phyloP scores from a whole-genome alignment of 2,888 invertebrate genomes.

The Himalopsyche tibetana region DNA sequence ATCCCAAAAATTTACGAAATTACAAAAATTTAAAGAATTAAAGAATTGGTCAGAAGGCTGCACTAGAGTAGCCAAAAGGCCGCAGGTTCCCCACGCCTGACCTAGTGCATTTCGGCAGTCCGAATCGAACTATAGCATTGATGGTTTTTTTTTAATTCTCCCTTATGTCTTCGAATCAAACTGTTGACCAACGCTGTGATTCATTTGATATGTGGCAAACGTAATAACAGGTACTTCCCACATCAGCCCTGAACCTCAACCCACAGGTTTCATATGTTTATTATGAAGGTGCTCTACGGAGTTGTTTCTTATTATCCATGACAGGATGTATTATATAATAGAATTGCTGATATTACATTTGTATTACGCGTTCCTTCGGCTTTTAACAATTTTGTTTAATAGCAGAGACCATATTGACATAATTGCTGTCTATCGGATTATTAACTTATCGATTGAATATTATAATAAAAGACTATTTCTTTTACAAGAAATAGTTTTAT shows the following conservation, averaged over 20 bases:
- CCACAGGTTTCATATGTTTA: conserved; percentile 50
- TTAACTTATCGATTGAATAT: not conserved
- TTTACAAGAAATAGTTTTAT: too few relatives aligned
- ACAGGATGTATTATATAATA: not conserved
- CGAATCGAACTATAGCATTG: too few relatives aligned
- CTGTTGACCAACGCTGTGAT: not conserved
- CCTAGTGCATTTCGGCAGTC: too few relatives aligned
- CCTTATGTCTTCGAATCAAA: not conserved
- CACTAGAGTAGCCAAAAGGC: too few relatives aligned
- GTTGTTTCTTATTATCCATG: not conserved
- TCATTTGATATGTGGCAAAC: not conserved
- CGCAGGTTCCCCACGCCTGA: too few relatives aligned
- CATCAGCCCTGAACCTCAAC: conserved; percentile 52
- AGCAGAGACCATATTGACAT: not conserved
- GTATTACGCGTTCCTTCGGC: not conserved
- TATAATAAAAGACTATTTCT: not conserved
- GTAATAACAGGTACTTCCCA: conserved; percentile 52
- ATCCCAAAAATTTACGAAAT: too few relatives aligned
- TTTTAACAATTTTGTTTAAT: not conserved
- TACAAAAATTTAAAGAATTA: too few relatives aligned
- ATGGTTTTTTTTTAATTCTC: too few relatives aligned
- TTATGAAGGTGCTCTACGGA: conserved; percentile 14
- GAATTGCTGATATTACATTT: not conserved
- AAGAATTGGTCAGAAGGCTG: too few relatives aligned
- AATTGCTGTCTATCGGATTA: not conserved